Evolutionary conservation across 2,113 vertebrate species (phyloP), one percentile per base, ranked within the genome.

Genomic region (Pyrgilauda ruficollis): DNA sequence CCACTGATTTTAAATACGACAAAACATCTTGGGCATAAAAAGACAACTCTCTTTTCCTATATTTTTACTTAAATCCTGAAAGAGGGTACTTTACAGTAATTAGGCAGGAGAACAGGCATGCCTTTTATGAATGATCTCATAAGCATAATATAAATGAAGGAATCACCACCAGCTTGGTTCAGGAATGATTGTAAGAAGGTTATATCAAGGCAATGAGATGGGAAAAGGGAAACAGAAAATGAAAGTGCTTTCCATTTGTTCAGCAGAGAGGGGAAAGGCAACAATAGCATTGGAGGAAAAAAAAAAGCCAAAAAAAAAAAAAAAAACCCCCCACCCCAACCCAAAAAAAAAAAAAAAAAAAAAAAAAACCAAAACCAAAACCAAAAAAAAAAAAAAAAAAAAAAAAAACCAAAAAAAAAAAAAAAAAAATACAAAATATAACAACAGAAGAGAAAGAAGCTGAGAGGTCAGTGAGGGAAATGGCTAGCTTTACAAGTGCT

Each of bases 401-500:
- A 9, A 44, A 17, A 52, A 46, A 31, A 73, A 41, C 39, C 35
- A 7, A 37, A 37, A 37, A 10, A 50, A 11, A 30, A 53, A 18
- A 11, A 30, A 11, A 10, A 39, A 39, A 39, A 39, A 39, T 11
- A 10, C 39, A 39, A 39, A 39, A 39, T 5, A 39, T 11, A 10
- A 35, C 24, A 17, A 23, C 8, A 59, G 11, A 55, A 43, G 8
- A 67, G 24, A 43, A 69, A 50, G 28, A 37, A 44, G 10, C 5
- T 11, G 2, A 28, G 2, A 79, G 13, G 27, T 70, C 89, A 66
- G 16, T 17, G 55, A 41, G 27, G 43, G 68, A 62, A 64, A 84
- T 1, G 0, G 28, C 9, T 41, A 73, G 35, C 14, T 75, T 85
- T 84, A 44, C 31, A 44, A 52, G 5, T 0, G 1, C 33, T 73